Conservation (phyloP, 2,797 vertebrate genomes). For the Knipowitschia caucasica region DNA sequence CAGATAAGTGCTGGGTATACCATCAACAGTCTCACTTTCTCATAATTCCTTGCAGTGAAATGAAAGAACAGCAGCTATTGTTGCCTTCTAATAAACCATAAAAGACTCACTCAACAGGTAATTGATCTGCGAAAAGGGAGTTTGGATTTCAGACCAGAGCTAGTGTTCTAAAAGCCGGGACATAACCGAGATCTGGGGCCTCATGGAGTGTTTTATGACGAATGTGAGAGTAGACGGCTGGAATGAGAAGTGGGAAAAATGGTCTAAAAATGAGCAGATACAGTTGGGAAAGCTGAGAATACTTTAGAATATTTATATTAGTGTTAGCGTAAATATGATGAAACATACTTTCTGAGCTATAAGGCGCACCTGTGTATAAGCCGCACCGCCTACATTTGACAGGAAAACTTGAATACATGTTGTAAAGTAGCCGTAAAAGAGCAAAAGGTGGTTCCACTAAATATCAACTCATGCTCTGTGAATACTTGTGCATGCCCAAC, state of each 20-base stretch:
- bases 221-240: constrained; percentile 27
- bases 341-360: no score
- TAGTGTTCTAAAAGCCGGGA: constrained; percentile 48
- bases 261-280: constrained; percentile 11
- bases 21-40: constrained; percentile 61
- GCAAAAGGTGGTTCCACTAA: no score
- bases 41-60: constrained; percentile 48
- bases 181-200: constrained; percentile 46
- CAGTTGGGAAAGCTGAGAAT: no score
- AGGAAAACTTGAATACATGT: no score
- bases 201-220: constrained; percentile 29
- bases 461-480: no score
- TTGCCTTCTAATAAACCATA: constrained; percentile 54
- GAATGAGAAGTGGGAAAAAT: constrained; percentile 35
- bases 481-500: no score
- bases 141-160: constrained; percentile 58
- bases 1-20: constrained; percentile 60
- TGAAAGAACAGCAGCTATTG: constrained; percentile 49
- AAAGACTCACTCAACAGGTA: constrained; percentile 52
- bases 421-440: no score
- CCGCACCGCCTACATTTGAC: no score
- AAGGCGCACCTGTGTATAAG: no score
- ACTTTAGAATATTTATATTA: no score
- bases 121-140: constrained; percentile 59
- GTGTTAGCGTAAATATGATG: no score